Evolutionary conservation across 2,888 invertebrate genomes (phyloP).

Genomic region (Thereva unica): DNA sequence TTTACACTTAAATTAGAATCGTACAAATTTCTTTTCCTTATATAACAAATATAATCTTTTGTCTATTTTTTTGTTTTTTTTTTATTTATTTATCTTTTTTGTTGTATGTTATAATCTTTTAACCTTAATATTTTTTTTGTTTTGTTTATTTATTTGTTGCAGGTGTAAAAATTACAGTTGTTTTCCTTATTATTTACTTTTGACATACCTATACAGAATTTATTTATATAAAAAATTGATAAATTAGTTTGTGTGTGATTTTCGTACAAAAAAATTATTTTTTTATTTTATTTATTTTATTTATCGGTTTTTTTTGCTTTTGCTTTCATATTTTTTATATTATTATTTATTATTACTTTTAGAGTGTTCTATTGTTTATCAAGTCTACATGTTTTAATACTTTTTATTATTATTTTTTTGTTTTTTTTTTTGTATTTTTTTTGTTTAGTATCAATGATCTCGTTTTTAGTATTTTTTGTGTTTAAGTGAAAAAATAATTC

Average conservation of each 20-base stretch:
- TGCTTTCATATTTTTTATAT: conserved; percentile 30
- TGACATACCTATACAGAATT: conserved; percentile 39
- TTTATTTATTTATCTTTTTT: conserved; percentile 26
- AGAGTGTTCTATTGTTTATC: conserved; percentile 32
- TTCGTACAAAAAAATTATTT: conserved; percentile 39
- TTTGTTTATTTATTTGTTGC: conserved; percentile 21
- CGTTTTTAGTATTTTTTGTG: conserved; percentile 21
- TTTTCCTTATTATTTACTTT: neutral
- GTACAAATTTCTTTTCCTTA: conserved; percentile 39
- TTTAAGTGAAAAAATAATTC: conserved; percentile 38
- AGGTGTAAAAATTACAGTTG: conserved; percentile 39
- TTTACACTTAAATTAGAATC: conserved; percentile 39
- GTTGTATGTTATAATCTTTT: conserved; percentile 34
- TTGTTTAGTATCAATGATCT: neutral
- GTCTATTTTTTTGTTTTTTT: conserved; percentile 23
- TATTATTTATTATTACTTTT: conserved; percentile 35
- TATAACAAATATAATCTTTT: conserved; percentile 39
- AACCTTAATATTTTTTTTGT: conserved; percentile 1
- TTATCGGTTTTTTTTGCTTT: conserved; percentile 17
- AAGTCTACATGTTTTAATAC: conserved; percentile 31
- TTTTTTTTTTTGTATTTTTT: conserved; percentile 9
- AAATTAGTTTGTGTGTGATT: conserved; percentile 38
- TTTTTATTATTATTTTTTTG: conserved; percentile 22
- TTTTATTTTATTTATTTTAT: conserved; percentile 33
- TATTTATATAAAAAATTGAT: conserved; percentile 41